Evolutionary conservation across 2,888 invertebrate species (phyloP).

Genomic region (Melangyna quadrimaculata): DNA sequence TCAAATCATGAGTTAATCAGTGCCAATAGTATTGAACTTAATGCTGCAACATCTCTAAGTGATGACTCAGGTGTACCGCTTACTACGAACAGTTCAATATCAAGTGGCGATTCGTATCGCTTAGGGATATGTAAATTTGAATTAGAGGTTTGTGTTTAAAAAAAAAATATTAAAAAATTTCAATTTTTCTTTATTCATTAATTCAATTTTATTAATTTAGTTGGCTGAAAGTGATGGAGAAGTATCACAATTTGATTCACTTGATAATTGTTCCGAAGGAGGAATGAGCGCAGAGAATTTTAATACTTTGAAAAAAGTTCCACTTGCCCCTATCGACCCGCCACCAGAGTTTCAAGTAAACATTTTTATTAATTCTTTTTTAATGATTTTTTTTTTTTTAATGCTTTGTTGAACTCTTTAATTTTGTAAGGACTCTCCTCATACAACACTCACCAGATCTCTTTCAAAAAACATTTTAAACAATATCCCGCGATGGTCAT

Average conservation of each 20-base stretch:
- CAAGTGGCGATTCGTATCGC: constrained; percentile 80
- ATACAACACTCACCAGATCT: constrained; percentile 79
- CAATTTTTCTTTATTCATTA: neutral
- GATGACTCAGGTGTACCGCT: constrained; percentile 81
- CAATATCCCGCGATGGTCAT: constrained; percentile 78
- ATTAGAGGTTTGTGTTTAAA: constrained; percentile 77
- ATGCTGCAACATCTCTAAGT: constrained; percentile 80
- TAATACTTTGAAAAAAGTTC: constrained; percentile 91
- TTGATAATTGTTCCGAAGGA: constrained; percentile 87
- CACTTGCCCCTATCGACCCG: constrained; percentile 88
- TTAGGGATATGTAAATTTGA: constrained; percentile 80
- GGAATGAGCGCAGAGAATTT: constrained; percentile 91
- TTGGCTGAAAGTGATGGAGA: constrained; percentile 92
- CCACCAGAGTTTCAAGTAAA: constrained; percentile 91
- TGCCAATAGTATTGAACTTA: constrained; percentile 80
- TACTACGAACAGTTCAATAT: constrained; percentile 81
- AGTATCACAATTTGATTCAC: constrained; percentile 89
- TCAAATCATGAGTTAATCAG: constrained; percentile 79
- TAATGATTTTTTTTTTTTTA: neutral
- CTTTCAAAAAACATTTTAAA: constrained; percentile 78
- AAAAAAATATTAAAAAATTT: neutral
- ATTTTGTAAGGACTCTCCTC: constrained; percentile 78
- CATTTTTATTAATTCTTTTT: neutral
- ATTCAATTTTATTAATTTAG: constrained; percentile 80
- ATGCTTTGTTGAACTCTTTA: too few relatives aligned